Evolutionary conservation across 2,797 vertebrate genomes (phyloP).

Genomic region (Chaenodraco wilsoni): DNA sequence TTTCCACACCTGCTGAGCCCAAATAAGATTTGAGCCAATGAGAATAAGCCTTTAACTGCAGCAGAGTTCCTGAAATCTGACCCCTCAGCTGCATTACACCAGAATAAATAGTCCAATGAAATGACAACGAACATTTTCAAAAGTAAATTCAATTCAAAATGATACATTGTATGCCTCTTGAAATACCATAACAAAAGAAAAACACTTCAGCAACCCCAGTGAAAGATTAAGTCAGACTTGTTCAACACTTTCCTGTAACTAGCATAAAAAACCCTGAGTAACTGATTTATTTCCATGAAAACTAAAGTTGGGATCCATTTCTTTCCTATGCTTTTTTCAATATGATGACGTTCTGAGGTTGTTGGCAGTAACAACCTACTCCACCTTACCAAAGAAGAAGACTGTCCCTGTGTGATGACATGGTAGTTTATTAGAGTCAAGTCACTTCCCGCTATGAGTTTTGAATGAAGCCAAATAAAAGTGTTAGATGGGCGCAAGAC

Average conservation of each 20-base stretch:
- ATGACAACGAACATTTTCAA: conserved; percentile 70
- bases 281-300: conserved; percentile 75
- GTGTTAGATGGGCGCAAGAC: conserved; percentile 60
- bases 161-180: conserved; percentile 61
- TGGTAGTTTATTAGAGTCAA: conserved; percentile 50
- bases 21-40: conserved; percentile 44
- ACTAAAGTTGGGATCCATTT: conserved; percentile 60
- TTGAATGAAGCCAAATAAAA: conserved; percentile 65
- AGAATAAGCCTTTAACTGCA: conserved; percentile 39
- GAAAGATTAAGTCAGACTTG: conserved; percentile 69
- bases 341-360: conserved; percentile 50
- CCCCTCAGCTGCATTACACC: conserved; percentile 70
- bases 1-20: conserved; percentile 54
- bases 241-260: conserved; percentile 78
- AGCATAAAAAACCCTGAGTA: conserved; percentile 87
- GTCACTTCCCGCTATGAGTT: conserved; percentile 55
- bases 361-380: conserved; percentile 60
- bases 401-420: conserved; percentile 33
- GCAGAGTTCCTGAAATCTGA: conserved; percentile 58
- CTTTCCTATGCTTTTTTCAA: conserved; percentile 35
- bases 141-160: conserved; percentile 61
- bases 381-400: conserved; percentile 45
- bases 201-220: conserved; percentile 67
- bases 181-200: conserved; percentile 63
- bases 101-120: conserved; percentile 78